Percentiles rank a stretch among this genome's conserved stretches.
phyloP scores from a whole-genome alignment of 1,140 invertebrate genomes.

The Drosophila virilis region DNA sequence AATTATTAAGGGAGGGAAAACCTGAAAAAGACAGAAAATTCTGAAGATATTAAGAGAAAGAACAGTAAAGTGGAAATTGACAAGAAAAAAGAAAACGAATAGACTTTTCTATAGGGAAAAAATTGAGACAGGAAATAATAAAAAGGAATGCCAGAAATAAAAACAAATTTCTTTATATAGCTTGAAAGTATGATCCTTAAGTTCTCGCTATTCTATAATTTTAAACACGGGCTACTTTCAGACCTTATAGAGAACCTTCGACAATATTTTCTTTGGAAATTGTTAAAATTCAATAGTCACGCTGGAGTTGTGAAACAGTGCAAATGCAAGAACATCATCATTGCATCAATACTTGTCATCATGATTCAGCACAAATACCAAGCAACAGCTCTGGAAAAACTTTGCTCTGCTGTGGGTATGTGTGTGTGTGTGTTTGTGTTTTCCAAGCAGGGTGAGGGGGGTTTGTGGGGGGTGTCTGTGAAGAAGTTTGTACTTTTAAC shows the following conservation, averaged over 20 bases:
- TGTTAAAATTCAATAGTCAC: conserved; percentile 27
- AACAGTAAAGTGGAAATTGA: too few relatives aligned
- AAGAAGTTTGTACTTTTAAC: conserved; percentile 14
- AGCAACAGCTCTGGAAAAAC: conserved; percentile 30
- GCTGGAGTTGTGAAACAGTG: conserved; percentile 10
- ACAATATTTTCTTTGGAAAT: conserved; percentile 31
- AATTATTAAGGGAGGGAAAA: too few relatives aligned
- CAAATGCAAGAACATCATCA: conserved; percentile 24
- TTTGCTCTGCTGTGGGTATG: conserved; percentile 7
- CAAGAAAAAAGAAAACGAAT: too few relatives aligned
- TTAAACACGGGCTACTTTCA: conserved; percentile 6
- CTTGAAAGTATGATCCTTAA: neutral
- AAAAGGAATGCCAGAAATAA: too few relatives aligned
- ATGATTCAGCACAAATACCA: conserved; percentile 35
- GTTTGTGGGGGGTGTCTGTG: neutral
- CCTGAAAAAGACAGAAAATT: too few relatives aligned
- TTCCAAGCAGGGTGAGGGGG: too few relatives aligned
- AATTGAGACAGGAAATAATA: too few relatives aligned
- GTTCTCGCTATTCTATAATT: neutral
- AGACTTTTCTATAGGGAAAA: too few relatives aligned
- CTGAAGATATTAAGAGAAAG: too few relatives aligned
- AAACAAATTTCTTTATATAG: too few relatives aligned
- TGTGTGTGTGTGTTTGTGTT: conserved; percentile 2
- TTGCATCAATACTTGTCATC: conserved; percentile 31
- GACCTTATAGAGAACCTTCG: neutral